Base-by-base conservation (phyloP, 2,113 vertebrate genomes). In the Sander lucioperca region DNA sequence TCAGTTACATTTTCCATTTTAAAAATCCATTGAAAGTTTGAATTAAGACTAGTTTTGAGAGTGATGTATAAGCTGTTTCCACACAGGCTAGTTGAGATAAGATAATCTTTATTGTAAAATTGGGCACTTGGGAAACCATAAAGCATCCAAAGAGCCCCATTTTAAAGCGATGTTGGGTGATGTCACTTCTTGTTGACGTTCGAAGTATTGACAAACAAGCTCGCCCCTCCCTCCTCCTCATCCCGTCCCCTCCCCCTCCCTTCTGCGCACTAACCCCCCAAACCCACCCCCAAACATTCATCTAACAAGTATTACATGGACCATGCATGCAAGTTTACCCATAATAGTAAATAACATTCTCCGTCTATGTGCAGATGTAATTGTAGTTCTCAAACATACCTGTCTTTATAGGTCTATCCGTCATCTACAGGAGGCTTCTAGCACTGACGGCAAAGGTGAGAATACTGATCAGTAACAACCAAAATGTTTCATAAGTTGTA, bases 391-490 rank as follows among this genome's bases (percentile, higher is more conserved):
- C 21, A 23, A 64, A 59, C 30, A 36, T 15, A 0, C 3, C 10
- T 79, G 6, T 91, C 18, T 78, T 61, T 30, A 0, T 59, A 97
- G 97, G 96, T 97, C 96, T 1, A 97, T 97, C 84, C 95, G 96
- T 58, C 97, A 97, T 77, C 94, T 97, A 21, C 96, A 97, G 70
- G 96, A 97, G 23, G 95, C 96, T 0, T 96, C 96, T 0, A 95
- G 93, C 91, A 96, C 96, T 0, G 96, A 97, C 1, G 96, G 96
- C 10, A 97, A 96, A 93, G 96, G 96, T 96, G 54, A 93, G 85
- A 48, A 14, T 64, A 9, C 0, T 2, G 5, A 33, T 39, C 5
- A 9, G 5, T 27, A 3, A 2, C 25, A 30, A 10, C 5, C 0
- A 36, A 4, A 21, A 53, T 15, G 5, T 25, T 64, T 48, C 3